Percentiles rank a stretch among this genome's conserved stretches.
Evolutionary conservation across 1,140 invertebrate species (phyloP).

Genomic region (Lasioglossum albipes): DNA sequence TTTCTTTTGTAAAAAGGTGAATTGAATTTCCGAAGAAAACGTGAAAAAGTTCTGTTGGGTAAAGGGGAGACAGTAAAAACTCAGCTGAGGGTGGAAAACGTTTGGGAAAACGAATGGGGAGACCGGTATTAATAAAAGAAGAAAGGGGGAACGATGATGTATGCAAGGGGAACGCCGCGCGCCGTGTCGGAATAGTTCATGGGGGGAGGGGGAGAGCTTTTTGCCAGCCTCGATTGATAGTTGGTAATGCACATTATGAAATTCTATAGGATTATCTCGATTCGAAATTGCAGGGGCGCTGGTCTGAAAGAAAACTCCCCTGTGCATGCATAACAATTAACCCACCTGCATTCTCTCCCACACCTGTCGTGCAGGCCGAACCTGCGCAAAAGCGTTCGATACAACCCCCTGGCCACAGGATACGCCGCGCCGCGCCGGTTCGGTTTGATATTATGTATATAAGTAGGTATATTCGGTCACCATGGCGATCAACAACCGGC

Average conservation of each 20-base stretch:
- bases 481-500: slow-evolving; percentile 70
- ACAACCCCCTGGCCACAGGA: background rate
- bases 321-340: slow-evolving; percentile 31
- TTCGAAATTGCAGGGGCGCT: background rate
- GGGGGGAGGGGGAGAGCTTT: background rate
- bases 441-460: slow-evolving; percentile 17
- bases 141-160: background rate
- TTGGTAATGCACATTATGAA: slow-evolving; percentile 25
- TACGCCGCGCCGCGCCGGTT: slow-evolving; percentile 9
- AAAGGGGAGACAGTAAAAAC: too few relatives aligned
- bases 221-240: background rate
- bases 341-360: slow-evolving; percentile 30
- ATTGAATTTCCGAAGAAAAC: too few relatives aligned
- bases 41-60: too few relatives aligned
- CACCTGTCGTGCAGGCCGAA: slow-evolving; percentile 37
- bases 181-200: too few relatives aligned
- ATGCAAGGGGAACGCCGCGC: background rate
- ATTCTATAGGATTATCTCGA: slow-evolving; percentile 15
- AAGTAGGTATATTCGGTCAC: slow-evolving; percentile 57
- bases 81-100: too few relatives aligned
- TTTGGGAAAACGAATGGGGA: too few relatives aligned
- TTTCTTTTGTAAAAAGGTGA: too few relatives aligned
- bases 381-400: slow-evolving; percentile 46
- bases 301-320: background rate
- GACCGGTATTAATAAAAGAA: background rate